Evolutionary conservation across 2,113 vertebrate genomes (phyloP).

Genomic region (Myrmecobius fasciatus): DNA sequence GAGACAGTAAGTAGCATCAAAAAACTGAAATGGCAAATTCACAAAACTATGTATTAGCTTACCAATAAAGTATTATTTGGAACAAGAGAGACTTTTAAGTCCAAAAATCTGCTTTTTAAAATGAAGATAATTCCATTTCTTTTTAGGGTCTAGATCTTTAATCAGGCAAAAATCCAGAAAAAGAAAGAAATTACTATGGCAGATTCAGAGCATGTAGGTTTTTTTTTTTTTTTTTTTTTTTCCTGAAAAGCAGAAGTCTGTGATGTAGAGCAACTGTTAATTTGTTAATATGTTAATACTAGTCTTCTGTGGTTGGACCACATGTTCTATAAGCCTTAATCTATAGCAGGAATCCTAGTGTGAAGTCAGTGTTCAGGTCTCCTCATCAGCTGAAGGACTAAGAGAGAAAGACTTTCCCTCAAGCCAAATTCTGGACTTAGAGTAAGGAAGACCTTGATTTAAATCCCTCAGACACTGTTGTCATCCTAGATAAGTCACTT

Average conservation of each 20-base stretch:
- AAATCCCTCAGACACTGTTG: neutral
- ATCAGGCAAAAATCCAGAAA: neutral
- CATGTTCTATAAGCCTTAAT: neutral
- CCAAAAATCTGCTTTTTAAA: slow-evolving; percentile 3
- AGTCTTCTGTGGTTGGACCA: rapidly evolving
- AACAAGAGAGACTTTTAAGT: neutral
- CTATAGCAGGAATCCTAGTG: neutral
- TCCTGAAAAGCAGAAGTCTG: neutral
- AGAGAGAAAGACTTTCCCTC: neutral
- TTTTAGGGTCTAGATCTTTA: neutral
- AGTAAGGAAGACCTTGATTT: neutral
- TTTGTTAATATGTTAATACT: neutral
- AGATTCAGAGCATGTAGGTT: rapidly evolving
- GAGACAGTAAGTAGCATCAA: neutral
- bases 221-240: too few relatives aligned
- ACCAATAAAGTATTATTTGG: neutral
- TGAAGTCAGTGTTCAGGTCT: neutral
- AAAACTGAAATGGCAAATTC: neutral
- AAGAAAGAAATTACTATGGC: neutral
- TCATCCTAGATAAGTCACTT: neutral
- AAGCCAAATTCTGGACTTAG: neutral
- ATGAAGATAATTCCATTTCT: slow-evolving; percentile 7
- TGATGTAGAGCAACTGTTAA: neutral
- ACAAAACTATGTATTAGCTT: neutral
- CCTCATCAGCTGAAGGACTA: neutral